Percentiles rank a stretch among this genome's conserved stretches.
Evolutionary conservation across 1,140 invertebrate species (phyloP).

Genomic region (Brachionus manjavacas): DNA sequence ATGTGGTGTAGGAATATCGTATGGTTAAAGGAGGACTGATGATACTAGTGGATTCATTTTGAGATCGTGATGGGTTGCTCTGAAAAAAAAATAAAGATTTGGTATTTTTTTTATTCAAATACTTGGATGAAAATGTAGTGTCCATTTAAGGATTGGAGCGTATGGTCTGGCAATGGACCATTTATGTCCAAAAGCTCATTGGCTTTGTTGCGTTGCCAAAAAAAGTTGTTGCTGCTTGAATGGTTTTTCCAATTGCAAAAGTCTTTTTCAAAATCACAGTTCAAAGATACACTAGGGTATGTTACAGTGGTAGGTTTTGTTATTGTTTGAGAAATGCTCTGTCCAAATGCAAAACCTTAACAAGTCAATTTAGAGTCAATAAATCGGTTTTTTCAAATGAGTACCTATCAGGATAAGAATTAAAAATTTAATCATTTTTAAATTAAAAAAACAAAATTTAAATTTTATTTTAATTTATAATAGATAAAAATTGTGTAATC

Average conservation of each 20-base stretch:
- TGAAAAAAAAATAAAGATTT: not conserved
- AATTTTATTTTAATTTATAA: not conserved
- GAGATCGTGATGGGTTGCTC: not conserved
- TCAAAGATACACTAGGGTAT: not conserved
- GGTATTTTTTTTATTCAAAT: not conserved
- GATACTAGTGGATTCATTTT: not conserved
- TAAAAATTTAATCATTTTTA: not conserved
- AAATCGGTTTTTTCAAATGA: not conserved
- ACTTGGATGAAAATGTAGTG: constrained; percentile 30
- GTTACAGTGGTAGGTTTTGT: not conserved
- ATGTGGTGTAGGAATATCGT: not conserved
- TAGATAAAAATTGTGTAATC: not conserved
- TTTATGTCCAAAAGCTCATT: constrained; percentile 59
- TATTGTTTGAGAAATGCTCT: not conserved
- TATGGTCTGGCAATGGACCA: constrained; percentile 42
- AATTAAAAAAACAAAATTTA: not conserved
- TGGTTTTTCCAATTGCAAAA: constrained; percentile 72
- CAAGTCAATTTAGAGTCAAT: not conserved
- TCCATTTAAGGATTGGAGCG: not conserved
- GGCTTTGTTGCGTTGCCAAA: constrained; percentile 67
- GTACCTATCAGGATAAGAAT: not conserved
- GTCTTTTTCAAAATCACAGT: constrained; percentile 70
- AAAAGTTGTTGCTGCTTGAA: constrained; percentile 66
- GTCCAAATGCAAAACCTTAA: not conserved
- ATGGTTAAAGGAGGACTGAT: not conserved